These are phyloP conservation scores for Chelmon rostratus DNA, from an alignment of 2,797 vertebrate species.

Conservation along the genomic window DNA sequence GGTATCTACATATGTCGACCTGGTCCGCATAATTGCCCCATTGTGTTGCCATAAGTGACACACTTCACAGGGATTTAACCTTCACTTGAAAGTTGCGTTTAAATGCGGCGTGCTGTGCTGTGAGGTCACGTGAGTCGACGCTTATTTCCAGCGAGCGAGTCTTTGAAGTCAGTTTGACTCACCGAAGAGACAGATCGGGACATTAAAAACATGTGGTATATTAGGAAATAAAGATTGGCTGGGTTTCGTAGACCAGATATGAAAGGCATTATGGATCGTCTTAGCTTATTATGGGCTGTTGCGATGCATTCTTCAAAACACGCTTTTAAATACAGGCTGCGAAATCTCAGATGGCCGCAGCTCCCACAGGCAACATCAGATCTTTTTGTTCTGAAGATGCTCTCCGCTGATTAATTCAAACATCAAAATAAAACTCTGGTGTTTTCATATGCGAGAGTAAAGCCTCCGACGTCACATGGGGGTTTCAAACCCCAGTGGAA, in stretches of 20 bases:
- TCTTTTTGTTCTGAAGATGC: constrained; percentile 83
- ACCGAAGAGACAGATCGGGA: constrained; percentile 60
- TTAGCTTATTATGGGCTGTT: constrained; percentile 75
- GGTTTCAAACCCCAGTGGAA: constrained; percentile 79
- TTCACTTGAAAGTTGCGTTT: constrained; percentile 53
- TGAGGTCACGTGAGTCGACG: constrained; percentile 56
- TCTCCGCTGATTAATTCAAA: constrained; percentile 86
- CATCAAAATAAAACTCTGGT: constrained; percentile 84
- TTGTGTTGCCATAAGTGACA: constrained; percentile 62
- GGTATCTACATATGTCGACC: constrained; percentile 67
- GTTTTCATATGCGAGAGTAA: constrained; percentile 77
- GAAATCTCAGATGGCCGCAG: constrained; percentile 80
- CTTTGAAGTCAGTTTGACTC: constrained; percentile 63
- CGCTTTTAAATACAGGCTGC: constrained; percentile 78
- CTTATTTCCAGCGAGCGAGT: constrained; percentile 45
- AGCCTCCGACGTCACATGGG: constrained; percentile 72
- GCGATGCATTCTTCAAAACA: constrained; percentile 80
- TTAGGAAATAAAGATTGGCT: constrained; percentile 32
- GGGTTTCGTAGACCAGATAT: constrained; percentile 64
- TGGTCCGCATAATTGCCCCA: constrained; percentile 56
- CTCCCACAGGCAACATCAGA: constrained; percentile 83
- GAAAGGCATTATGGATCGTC: constrained; percentile 62
- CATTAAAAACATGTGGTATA: constrained; percentile 56
- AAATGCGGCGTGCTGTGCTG: constrained; percentile 29
- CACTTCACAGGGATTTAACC: constrained; percentile 63